phyloP scores from a whole-genome alignment of 2,113 vertebrate species.

The Eidolon helvum region DNA sequence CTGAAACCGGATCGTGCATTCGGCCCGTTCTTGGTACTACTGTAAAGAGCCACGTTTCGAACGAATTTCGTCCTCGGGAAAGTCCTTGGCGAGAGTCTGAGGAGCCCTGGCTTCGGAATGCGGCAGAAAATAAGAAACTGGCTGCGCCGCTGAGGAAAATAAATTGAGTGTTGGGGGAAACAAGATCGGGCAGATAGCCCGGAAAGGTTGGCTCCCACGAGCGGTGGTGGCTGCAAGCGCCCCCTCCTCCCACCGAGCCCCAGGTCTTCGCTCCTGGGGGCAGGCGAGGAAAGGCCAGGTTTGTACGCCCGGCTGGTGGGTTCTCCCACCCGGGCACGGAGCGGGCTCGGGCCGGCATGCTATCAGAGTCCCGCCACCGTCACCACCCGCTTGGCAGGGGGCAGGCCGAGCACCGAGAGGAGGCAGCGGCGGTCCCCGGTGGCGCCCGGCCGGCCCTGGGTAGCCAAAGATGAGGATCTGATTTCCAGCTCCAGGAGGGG shows the following conservation, averaged over 20 bases:
- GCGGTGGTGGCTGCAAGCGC: not conserved
- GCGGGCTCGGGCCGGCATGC: not conserved
- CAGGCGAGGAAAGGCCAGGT: not conserved
- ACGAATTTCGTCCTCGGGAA: slow-evolving; percentile 53
- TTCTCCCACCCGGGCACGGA: not conserved
- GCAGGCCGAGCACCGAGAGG: not conserved
- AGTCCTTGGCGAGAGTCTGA: not conserved
- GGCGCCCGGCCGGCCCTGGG: not conserved
- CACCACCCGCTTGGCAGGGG: fast-evolving
- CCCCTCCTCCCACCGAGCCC: not conserved
- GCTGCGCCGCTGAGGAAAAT: slow-evolving; percentile 12
- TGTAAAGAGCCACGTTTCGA: slow-evolving; percentile 57
- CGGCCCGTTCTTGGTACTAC: not conserved
- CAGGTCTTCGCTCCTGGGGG: not conserved
- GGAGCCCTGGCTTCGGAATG: not conserved
- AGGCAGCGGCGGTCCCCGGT: not conserved
- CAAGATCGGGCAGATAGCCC: slow-evolving; percentile 42
- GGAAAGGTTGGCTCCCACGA: not conserved
- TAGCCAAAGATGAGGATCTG: slow-evolving; percentile 76
- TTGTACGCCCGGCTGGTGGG: too few relatives aligned
- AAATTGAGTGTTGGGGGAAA: slow-evolving; percentile 23
- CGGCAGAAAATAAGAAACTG: slow-evolving; percentile 22
- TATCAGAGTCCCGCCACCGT: not conserved
- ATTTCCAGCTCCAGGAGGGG: slow-evolving; percentile 77
- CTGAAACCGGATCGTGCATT: not conserved